Evolutionary conservation across 2,888 invertebrate species (phyloP), one percentile per base, ranked within the genome.

Genomic region (Drosophila koepferae): DNA sequence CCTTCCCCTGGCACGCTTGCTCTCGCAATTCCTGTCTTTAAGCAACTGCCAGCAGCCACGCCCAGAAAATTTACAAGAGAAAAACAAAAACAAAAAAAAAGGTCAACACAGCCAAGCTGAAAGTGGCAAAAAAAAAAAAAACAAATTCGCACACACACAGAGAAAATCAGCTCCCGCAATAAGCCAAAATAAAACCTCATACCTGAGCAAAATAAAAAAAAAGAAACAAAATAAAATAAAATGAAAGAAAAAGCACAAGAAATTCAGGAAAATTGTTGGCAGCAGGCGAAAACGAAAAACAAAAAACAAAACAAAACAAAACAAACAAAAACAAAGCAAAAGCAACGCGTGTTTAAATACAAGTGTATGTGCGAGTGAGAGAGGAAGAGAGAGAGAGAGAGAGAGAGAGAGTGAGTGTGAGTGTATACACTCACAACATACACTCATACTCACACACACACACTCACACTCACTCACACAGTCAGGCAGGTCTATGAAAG

Each of bases 161-260:
- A 61, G 59, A 70, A 76, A 86, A 82, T 85, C 82, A 79, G 65
- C 81, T 65, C 58, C 72, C 77, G 68, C 79, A 75, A 77, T 72
- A 79, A 76, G 80, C 87, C 78, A 85, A 87, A 86, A 86, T 80
- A 87, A 83, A 80, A 78, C 76, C 83, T 65, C 82, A 77, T 72
- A 86, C 86, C 87, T 86, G 85, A 58, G 68, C 46, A 38, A 46
- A 62, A 36, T 62, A 31, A 63, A 16, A 40, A 20, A 54, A 67
- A 70, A 58, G 51, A 40, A 38, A 62, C 53, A 74, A 70, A 43
- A 43, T 1, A 10, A 58, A 43, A 59, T 31, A 48, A 48, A 38
- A 28, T n/a, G 8, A 64, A 55, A 61, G 66, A 69, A 58, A 63
- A 68, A 67, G n/a, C 12, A 51, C 64, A 70, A 65, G 59, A 80